Conservation (phyloP, 2,797 vertebrate species). For the Amphiprion clarkii region DNA sequence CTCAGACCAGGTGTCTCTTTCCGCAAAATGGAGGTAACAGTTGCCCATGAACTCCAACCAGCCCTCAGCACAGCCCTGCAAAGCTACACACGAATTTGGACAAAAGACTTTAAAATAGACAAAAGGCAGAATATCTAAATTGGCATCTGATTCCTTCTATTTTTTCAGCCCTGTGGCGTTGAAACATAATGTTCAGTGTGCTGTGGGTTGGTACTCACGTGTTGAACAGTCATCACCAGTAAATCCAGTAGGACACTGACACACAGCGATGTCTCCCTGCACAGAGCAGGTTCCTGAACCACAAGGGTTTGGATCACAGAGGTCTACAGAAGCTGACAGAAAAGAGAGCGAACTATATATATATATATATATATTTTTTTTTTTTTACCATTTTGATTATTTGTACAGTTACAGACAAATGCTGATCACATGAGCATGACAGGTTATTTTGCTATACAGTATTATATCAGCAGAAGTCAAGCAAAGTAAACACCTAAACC, state of each 20-base stretch:
- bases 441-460: not conserved
- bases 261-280: conserved; percentile 54
- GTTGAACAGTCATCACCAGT: conserved; percentile 60
- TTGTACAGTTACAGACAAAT: not conserved
- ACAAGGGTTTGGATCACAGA: conserved; percentile 73
- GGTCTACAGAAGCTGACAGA: conserved; percentile 48
- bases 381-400: too few relatives aligned
- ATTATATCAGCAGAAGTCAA: not conserved
- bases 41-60: conserved; percentile 94
- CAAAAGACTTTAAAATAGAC: not conserved
- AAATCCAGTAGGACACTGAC: conserved; percentile 70
- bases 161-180: not conserved
- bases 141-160: not conserved
- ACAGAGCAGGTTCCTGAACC: conserved; percentile 75
- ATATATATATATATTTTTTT: too few relatives aligned
- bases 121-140: not conserved
- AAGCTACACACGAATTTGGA: conserved; percentile 77
- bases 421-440: not conserved
- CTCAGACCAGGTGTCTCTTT: conserved; percentile 88
- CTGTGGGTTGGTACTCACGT: conserved; percentile 60
- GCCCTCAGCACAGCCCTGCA: conserved; percentile 88
- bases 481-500: not conserved
- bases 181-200: not conserved
- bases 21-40: conserved; percentile 92
- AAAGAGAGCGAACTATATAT: not conserved